phyloP scores from a whole-genome alignment of 2,113 vertebrate genomes.

The Puffinus mauretanicus region DNA sequence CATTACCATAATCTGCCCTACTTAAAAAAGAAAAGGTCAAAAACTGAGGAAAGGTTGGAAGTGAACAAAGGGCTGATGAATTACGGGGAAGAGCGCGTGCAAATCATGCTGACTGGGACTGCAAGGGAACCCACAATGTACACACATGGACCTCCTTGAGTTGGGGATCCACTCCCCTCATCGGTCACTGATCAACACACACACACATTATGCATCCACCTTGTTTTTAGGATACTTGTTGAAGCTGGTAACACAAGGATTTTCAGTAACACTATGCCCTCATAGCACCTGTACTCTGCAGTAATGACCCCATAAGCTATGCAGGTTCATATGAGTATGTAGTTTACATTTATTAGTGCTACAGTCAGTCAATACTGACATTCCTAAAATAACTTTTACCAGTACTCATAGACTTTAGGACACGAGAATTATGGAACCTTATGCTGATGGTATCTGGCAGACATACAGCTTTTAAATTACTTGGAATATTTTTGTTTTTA shows the following conservation, averaged over 20 bases:
- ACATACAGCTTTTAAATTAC: background rate
- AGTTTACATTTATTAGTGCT: background rate
- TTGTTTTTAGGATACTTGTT: background rate
- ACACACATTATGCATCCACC: background rate
- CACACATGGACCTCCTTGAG: background rate
- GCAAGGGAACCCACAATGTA: background rate
- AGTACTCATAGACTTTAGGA: background rate
- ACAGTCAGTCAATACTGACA: background rate
- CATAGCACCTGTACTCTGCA: background rate
- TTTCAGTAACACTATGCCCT: background rate
- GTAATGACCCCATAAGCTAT: background rate
- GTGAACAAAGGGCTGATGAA: background rate
- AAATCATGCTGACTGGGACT: background rate
- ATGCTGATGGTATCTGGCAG: background rate
- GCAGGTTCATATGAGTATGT: rapidly evolving
- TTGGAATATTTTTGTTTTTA: background rate
- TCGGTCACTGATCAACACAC: background rate
- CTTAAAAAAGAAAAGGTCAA: background rate
- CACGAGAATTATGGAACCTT: background rate
- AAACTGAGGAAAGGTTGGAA: background rate
- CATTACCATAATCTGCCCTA: background rate
- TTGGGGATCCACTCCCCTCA: no score
- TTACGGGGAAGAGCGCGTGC: rapidly evolving
- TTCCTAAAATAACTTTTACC: background rate
- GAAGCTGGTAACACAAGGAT: background rate